phyloP scores from a whole-genome alignment of 2,113 vertebrate species.

The Saccopteryx bilineata region DNA sequence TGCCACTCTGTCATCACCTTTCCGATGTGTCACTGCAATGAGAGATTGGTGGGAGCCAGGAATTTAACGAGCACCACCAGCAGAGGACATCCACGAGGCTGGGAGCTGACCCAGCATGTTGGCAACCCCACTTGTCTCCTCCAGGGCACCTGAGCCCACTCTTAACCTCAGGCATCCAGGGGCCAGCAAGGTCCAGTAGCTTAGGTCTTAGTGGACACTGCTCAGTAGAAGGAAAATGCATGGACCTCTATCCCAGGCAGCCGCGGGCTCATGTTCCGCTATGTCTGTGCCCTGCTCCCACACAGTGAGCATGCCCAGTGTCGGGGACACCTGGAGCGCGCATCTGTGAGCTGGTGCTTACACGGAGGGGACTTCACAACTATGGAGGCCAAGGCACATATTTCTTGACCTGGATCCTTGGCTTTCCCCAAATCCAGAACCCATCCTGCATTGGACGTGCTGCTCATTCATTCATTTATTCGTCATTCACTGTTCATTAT shows the following conservation, averaged over 20 bases:
- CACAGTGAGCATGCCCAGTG: too few species aligned
- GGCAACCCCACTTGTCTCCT: too few species aligned
- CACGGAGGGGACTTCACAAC: background rate
- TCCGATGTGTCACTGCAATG: too few species aligned
- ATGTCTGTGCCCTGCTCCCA: background rate
- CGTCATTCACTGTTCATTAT: too few species aligned
- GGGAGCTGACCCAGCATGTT: background rate
- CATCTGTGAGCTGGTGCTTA: rapidly evolving
- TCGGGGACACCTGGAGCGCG: too few species aligned
- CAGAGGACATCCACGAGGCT: rapidly evolving
- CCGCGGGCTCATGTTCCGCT: rapidly evolving
- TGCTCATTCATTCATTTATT: background rate
- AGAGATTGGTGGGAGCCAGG: rapidly evolving
- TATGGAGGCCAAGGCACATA: background rate
- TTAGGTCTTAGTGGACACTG: background rate
- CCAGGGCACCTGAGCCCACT: too few species aligned
- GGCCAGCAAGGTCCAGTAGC: background rate
- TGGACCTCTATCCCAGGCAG: rapidly evolving
- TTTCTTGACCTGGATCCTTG: background rate
- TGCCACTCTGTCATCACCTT: rapidly evolving
- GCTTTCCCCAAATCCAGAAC: background rate
- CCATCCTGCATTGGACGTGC: too few species aligned
- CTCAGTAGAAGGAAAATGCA: background rate
- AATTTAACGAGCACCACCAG: background rate
- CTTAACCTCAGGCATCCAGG: background rate